These are phyloP conservation scores for Benitochromis conjunctus DNA, from an alignment of 2,113 vertebrate species.

Conservation along the genomic window DNA sequence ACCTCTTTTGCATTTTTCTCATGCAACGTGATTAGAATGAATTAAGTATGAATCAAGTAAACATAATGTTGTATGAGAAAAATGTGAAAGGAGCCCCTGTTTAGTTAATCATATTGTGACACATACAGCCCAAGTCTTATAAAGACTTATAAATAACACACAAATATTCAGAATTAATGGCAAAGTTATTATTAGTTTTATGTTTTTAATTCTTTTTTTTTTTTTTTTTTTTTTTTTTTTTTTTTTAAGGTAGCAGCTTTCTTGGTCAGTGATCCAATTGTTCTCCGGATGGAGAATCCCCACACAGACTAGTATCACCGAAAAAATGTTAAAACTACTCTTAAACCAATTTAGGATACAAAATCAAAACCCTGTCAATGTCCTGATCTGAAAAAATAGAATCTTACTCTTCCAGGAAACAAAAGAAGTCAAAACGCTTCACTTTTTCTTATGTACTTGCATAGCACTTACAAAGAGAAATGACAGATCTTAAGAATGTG, in stretches of 20 bases:
- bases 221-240: background rate
- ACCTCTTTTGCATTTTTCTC: background rate
- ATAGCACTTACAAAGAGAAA: conserved; percentile 79
- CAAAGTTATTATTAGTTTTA: background rate
- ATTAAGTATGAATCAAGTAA: background rate
- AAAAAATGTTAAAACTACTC: conserved; percentile 8
- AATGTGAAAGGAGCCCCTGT: background rate
- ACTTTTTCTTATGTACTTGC: conserved; percentile 76
- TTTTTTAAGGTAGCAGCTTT: background rate
- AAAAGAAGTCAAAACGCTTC: conserved; percentile 70
- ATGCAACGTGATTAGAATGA: background rate
- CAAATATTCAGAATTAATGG: background rate
- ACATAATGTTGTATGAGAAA: background rate
- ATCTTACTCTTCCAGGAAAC: conserved; percentile 65
- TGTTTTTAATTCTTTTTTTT: background rate
- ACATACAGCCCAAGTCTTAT: background rate
- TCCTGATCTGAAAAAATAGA: conserved; percentile 72
- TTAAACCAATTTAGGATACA: conserved; percentile 44
- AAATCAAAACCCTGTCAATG: conserved; percentile 69
- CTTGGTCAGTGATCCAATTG: conserved; percentile 13
- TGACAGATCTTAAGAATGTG: conserved; percentile 51
- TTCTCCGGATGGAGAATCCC: conserved; percentile 32
- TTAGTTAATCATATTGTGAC: background rate
- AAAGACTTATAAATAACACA: background rate
- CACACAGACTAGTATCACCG: background rate